Conservation (phyloP, 2,888 invertebrate genomes). For the Limnephilus lunatus region DNA sequence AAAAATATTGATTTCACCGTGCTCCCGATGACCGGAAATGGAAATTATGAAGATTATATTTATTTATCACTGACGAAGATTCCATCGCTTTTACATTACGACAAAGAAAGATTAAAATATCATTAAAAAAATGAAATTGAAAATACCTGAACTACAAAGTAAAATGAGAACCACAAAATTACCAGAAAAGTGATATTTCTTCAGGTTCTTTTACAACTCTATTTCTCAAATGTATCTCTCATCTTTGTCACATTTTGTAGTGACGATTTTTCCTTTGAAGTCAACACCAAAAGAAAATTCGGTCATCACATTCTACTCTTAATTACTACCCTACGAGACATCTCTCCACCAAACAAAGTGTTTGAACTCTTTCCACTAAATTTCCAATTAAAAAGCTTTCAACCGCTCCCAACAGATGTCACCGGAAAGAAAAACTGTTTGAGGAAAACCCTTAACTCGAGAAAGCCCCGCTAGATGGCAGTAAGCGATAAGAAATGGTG, state of each 20-base stretch:
- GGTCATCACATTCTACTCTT: constrained; percentile 3
- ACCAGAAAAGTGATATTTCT: neutral
- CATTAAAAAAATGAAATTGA: too few species aligned
- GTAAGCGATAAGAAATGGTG: constrained; percentile 12
- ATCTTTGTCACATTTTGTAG: constrained; percentile 4
- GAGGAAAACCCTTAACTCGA: constrained; percentile 12
- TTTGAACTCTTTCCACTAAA: constrained; percentile 15
- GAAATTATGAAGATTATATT: too few species aligned
- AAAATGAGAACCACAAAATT: neutral
- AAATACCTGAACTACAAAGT: neutral
- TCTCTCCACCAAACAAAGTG: constrained; percentile 4
- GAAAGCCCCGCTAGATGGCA: constrained; percentile 35
- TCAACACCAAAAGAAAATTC: constrained; percentile 5
- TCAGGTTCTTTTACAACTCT: neutral
- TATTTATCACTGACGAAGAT: too few species aligned
- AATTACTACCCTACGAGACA: neutral
- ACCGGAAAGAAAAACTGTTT: neutral
- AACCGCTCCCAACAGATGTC: neutral
- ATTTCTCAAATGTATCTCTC: neutral
- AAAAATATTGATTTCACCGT: too few species aligned
- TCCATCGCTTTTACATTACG: too few species aligned
- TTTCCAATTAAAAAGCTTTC: neutral
- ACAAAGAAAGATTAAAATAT: too few species aligned
- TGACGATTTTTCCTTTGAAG: neutral
- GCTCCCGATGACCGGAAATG: too few species aligned